These are phyloP conservation scores for Brenthis hecate DNA, from an alignment of 2,888 invertebrate species.

Conservation along the genomic window DNA sequence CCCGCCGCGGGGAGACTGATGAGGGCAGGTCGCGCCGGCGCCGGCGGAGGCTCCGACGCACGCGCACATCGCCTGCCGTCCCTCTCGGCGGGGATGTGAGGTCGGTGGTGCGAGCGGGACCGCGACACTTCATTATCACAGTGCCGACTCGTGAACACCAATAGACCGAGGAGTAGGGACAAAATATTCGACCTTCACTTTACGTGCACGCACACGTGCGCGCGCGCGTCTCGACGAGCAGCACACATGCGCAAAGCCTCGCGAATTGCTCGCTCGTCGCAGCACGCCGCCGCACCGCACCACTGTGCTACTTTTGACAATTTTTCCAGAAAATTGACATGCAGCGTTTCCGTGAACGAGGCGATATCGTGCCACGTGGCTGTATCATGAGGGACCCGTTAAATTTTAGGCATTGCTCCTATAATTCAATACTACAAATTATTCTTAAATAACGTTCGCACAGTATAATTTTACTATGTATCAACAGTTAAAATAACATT, in stretches of 20 bases:
- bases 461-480: too few species aligned
- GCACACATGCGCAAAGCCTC: slow-evolving; percentile 60
- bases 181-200: slow-evolving; percentile 82
- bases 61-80: slow-evolving; percentile 72
- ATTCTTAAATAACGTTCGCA: too few species aligned
- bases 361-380: slow-evolving; percentile 65
- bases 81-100: slow-evolving; percentile 53
- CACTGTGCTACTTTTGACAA: slow-evolving; percentile 78
- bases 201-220: slow-evolving; percentile 71
- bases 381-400: slow-evolving; percentile 51
- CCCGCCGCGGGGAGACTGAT: slow-evolving; percentile 82
- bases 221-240: slow-evolving; percentile 61
- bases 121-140: slow-evolving; percentile 73
- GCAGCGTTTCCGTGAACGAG: slow-evolving; percentile 67
- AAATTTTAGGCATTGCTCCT: neutral
- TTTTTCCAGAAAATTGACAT: slow-evolving; percentile 81
- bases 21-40: slow-evolving; percentile 79
- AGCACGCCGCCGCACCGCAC: slow-evolving; percentile 59
- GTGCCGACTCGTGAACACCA: slow-evolving; percentile 80
- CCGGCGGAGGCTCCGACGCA: slow-evolving; percentile 77
- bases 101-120: slow-evolving; percentile 66
- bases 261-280: slow-evolving; percentile 48
- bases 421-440: neutral
- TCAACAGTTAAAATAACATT: too few species aligned
- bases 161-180: slow-evolving; percentile 81